phyloP scores from a whole-genome alignment of 2,113 vertebrate genomes.

The Brachypteracias leptosomus region DNA sequence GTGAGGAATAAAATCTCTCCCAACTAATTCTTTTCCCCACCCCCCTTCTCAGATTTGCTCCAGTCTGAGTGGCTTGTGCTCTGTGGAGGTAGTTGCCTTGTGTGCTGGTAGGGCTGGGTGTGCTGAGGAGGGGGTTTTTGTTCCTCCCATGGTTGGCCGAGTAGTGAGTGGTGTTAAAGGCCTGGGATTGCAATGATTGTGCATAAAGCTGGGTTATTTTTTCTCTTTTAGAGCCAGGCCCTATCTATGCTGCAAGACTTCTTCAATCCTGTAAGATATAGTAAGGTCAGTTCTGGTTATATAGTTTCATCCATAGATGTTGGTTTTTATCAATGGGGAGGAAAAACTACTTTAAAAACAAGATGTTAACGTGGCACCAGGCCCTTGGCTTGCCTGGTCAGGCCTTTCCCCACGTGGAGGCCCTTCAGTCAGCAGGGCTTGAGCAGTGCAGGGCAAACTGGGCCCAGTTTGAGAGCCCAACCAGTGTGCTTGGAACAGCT shows the following conservation, averaged over 20 bases:
- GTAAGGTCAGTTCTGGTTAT: slow-evolving; percentile 56
- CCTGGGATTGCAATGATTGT: not conserved
- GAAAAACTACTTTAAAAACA: not conserved
- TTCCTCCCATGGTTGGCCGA: not conserved
- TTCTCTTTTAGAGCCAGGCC: slow-evolving; percentile 63
- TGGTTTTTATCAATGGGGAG: not conserved
- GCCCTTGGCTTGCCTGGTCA: not conserved
- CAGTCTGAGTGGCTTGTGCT: not conserved
- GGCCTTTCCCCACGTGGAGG: rapidly evolving
- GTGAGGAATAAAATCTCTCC: not conserved
- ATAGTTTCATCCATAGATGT: not conserved
- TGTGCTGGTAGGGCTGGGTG: not conserved
- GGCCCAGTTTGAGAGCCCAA: not conserved
- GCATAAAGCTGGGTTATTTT: slow-evolving; percentile 52
- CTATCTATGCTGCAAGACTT: slow-evolving; percentile 61
- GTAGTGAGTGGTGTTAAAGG: not conserved
- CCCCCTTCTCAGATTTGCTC: not conserved
- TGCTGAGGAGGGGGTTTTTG: not conserved
- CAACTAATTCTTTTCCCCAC: not conserved
- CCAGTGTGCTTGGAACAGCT: not conserved
- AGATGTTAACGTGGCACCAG: not conserved
- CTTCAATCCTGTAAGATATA: slow-evolving; percentile 42
- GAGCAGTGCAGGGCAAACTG: not conserved
- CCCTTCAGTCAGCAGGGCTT: not conserved
- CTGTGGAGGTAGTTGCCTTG: not conserved